These are phyloP conservation scores for Phymastichus coffea DNA, from an alignment of 1,140 invertebrate species.

Conservation along the genomic window DNA sequence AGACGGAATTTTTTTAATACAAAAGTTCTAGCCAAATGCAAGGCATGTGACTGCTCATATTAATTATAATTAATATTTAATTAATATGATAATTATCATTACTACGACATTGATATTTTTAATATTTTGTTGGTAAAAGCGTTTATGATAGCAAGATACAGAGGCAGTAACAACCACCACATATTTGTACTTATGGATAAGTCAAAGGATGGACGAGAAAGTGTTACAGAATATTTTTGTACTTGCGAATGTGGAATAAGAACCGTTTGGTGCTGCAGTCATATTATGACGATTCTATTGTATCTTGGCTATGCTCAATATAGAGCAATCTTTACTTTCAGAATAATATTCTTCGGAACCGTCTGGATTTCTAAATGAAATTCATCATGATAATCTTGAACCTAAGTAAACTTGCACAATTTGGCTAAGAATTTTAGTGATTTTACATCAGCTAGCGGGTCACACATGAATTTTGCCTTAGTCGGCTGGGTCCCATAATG, in stretches of 20 bases:
- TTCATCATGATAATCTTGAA: too few species aligned
- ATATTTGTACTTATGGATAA: constrained; percentile 9
- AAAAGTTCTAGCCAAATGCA: neutral
- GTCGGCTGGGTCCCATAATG: too few species aligned
- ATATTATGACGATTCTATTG: constrained; percentile 12
- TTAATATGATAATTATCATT: too few species aligned
- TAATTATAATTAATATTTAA: too few species aligned
- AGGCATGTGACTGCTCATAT: neutral
- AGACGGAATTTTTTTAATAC: neutral
- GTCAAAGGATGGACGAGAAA: neutral
- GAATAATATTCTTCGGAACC: too few species aligned
- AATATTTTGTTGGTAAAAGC: neutral
- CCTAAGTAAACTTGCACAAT: too few species aligned
- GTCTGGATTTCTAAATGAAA: too few species aligned
- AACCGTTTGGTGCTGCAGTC: constrained; percentile 11
- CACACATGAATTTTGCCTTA: too few species aligned
- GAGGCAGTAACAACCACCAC: neutral
- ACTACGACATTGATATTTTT: neutral
- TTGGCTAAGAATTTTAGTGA: too few species aligned
- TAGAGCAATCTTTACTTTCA: too few species aligned
- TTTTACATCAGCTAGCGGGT: too few species aligned
- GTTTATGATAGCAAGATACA: neutral
- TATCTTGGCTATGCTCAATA: constrained; percentile 9
- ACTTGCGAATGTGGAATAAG: constrained; percentile 1
- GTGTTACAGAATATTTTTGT: constrained; percentile 3